A percentile compares a stretch with the other conserved stretches of the same genome.
These are phyloP conservation scores for Bradypodion ventrale DNA, from an alignment of 2,797 vertebrate species.

Conservation along the genomic window DNA sequence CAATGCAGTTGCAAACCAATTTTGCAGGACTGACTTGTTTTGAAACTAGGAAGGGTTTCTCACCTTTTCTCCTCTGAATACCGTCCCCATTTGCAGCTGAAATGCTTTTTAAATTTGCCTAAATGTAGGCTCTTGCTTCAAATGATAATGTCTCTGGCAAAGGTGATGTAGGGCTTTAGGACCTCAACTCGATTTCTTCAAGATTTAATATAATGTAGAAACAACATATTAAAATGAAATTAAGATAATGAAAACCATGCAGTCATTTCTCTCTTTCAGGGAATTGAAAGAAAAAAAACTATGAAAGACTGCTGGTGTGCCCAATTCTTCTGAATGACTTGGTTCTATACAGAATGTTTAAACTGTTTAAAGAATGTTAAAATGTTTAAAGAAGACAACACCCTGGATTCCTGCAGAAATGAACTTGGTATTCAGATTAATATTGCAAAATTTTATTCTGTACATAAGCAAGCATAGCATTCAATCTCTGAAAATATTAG, in stretches of 20 bases:
- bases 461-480: neutral
- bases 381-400: neutral
- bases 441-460: neutral
- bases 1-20: conserved; percentile 40
- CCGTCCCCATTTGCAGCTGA: conserved; percentile 53
- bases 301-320: conserved; percentile 29
- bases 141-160: conserved; percentile 15
- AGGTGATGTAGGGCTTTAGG: conserved; percentile 55
- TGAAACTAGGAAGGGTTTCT: conserved; percentile 49
- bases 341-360: conserved; percentile 20
- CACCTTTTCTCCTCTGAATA: conserved; percentile 48
- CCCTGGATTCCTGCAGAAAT: too few species aligned
- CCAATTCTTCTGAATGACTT: neutral
- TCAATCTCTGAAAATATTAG: neutral
- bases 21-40: conserved; percentile 29
- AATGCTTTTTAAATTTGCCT: conserved; percentile 61
- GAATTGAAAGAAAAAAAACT: conserved; percentile 36
- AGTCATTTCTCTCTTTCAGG: neutral
- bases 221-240: conserved; percentile 61
- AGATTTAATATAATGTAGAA: conserved; percentile 62
- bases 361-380: too few species aligned
- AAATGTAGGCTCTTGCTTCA: conserved; percentile 50
- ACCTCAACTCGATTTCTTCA: conserved; percentile 44
- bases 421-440: neutral
- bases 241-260: conserved; percentile 54